phyloP scores from a whole-genome alignment of 1,140 invertebrate genomes.

The Halictus rubicundus region DNA sequence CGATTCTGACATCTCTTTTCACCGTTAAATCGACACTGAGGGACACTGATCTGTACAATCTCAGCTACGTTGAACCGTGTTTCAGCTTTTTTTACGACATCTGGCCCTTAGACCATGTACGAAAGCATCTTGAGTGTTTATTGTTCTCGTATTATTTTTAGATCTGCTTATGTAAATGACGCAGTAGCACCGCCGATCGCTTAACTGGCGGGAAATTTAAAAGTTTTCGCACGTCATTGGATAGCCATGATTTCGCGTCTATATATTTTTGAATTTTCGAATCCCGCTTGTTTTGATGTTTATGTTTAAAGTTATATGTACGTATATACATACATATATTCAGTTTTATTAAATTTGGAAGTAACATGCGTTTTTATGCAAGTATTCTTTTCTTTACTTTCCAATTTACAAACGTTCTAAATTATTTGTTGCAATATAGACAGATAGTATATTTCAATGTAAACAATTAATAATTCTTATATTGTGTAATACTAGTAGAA shows the following conservation, averaged over 20 bases:
- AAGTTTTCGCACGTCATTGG: slow-evolving; percentile 13
- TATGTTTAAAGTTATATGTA: slow-evolving; percentile 14
- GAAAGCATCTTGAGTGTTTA: slow-evolving; percentile 60
- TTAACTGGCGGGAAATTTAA: slow-evolving; percentile 69
- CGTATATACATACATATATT: background rate
- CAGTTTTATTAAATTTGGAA: background rate
- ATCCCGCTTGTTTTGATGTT: slow-evolving; percentile 6
- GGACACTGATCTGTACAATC: slow-evolving; percentile 5
- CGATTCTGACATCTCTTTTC: slow-evolving; percentile 18
- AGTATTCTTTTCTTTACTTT: background rate
- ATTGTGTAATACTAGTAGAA: background rate
- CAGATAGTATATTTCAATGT: background rate
- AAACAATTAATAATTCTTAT: background rate
- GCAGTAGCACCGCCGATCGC: slow-evolving; percentile 67
- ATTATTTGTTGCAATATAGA: background rate
- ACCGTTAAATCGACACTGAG: background rate
- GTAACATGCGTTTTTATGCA: background rate
- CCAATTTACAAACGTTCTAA: background rate
- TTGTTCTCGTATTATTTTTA: slow-evolving; percentile 75
- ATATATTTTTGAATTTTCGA: background rate
- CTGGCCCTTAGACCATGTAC: slow-evolving; percentile 13
- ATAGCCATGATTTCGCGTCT: background rate
- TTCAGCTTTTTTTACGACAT: slow-evolving; percentile 15
- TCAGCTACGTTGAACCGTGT: slow-evolving; percentile 13
- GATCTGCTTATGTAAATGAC: slow-evolving; percentile 77